phyloP scores from a whole-genome alignment of 2,888 invertebrate genomes.

The Tetropium fuscum region DNA sequence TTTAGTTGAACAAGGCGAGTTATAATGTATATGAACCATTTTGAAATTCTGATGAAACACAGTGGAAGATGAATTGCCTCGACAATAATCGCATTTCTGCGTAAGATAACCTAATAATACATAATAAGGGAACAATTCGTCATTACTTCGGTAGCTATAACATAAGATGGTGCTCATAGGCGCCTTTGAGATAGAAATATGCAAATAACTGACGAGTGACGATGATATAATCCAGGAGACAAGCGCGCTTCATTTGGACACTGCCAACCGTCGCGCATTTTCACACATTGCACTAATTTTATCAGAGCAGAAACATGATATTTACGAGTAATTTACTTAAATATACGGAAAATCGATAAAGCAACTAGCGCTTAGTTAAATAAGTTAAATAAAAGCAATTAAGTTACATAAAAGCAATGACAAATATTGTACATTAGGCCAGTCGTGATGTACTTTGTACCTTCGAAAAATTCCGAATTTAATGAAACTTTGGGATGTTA shows the following conservation, averaged over 20 bases:
- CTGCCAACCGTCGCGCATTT: constrained; percentile 44
- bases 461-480: too few relatives aligned
- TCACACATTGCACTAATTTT: constrained; percentile 53
- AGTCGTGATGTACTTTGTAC: too few relatives aligned
- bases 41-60: constrained; percentile 48
- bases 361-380: constrained; percentile 1
- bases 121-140: constrained; percentile 57
- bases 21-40: constrained; percentile 37
- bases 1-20: constrained; percentile 9
- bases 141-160: constrained; percentile 53
- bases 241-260: constrained; percentile 55
- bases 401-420: too few relatives aligned
- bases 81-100: constrained; percentile 51
- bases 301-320: constrained; percentile 48
- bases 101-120: constrained; percentile 54
- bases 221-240: constrained; percentile 54
- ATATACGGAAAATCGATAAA: constrained; percentile 22
- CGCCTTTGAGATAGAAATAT: constrained; percentile 51
- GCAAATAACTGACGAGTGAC: constrained; percentile 52
- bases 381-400: too few relatives aligned
- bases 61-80: constrained; percentile 48
- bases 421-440: too few relatives aligned
- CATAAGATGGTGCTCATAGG: constrained; percentile 45
- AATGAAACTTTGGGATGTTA: too few relatives aligned
- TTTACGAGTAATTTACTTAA: constrained; percentile 48